phyloP scores from a whole-genome alignment of 2,888 invertebrate genomes.

The Hanleya hanleyi region DNA sequence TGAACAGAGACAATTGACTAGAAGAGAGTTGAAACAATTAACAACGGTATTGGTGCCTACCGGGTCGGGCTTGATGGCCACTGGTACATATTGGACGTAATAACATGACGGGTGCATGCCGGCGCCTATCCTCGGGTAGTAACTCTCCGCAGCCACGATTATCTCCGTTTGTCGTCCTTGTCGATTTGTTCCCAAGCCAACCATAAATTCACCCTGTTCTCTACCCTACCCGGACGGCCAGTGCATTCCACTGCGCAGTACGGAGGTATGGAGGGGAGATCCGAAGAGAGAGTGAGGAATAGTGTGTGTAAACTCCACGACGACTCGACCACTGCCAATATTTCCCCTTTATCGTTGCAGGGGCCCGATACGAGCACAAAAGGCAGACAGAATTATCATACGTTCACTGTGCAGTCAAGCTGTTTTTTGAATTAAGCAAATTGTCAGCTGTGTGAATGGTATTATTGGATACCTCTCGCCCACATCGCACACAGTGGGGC shows the following conservation, averaged over 20 bases:
- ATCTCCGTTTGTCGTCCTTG: neutral
- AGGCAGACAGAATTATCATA: constrained; percentile 8
- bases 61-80: constrained; percentile 60
- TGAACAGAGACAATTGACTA: too few species aligned
- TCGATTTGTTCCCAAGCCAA: constrained; percentile 5
- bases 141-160: neutral
- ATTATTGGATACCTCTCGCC: constrained; percentile 3
- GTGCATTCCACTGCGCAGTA: constrained; percentile 1
- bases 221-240: too few species aligned
- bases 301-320: too few species aligned
- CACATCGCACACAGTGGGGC: neutral
- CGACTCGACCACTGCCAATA: constrained; percentile 1
- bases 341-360: neutral
- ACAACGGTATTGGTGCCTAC: too few species aligned
- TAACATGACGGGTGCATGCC: constrained; percentile 64
- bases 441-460: constrained; percentile 6
- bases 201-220: constrained; percentile 12
- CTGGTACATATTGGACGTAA: constrained; percentile 65
- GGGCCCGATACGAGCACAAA: constrained; percentile 1
- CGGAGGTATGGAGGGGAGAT: neutral
- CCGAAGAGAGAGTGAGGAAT: too few species aligned
- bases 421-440: constrained; percentile 10
- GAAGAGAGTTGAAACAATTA: too few species aligned
- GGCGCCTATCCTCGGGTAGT: neutral
- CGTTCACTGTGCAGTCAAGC: constrained; percentile 5